phyloP scores from a whole-genome alignment of 2,888 invertebrate species.

The Sminthurides aquaticus region DNA sequence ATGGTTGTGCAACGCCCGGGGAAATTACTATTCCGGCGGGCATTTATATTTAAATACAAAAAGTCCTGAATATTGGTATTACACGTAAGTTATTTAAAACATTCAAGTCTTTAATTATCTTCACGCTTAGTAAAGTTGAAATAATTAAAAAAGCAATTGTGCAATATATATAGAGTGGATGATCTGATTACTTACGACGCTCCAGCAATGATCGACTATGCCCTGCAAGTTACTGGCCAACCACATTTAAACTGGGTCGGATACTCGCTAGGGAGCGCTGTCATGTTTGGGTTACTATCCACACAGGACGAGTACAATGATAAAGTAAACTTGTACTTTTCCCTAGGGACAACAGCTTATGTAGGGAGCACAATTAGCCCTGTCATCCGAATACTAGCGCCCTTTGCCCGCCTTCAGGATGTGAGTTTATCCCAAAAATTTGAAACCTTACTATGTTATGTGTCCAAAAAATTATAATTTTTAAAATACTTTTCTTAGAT shows the following conservation, averaged over 20 bases:
- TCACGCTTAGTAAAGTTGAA: too few relatives aligned
- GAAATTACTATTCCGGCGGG: slow-evolving; percentile 52
- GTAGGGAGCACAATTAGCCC: slow-evolving; percentile 38
- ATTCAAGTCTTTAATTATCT: too few relatives aligned
- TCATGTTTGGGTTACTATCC: slow-evolving; percentile 48
- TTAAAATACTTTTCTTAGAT: too few relatives aligned
- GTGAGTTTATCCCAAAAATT: slow-evolving; percentile 10
- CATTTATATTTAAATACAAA: slow-evolving; percentile 49
- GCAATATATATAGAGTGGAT: too few relatives aligned
- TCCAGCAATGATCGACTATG: slow-evolving; percentile 53
- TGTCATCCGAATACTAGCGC: neutral
- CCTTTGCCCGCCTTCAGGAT: neutral
- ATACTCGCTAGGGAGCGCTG: slow-evolving; percentile 54
- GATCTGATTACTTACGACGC: slow-evolving; percentile 52
- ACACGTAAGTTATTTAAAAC: slow-evolving; percentile 43
- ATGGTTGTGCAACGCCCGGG: slow-evolving; percentile 56
- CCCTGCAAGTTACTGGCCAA: slow-evolving; percentile 48
- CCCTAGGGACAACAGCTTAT: slow-evolving; percentile 45
- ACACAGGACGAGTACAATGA: slow-evolving; percentile 42
- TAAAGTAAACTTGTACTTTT: slow-evolving; percentile 44
- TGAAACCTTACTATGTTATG: neutral
- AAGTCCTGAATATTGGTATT: slow-evolving; percentile 47
- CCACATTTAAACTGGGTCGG: slow-evolving; percentile 52
- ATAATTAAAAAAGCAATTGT: too few relatives aligned
- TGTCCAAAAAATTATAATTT: neutral